phyloP scores from a whole-genome alignment of 2,888 invertebrate genomes.

The Eupithecia dodoneata region DNA sequence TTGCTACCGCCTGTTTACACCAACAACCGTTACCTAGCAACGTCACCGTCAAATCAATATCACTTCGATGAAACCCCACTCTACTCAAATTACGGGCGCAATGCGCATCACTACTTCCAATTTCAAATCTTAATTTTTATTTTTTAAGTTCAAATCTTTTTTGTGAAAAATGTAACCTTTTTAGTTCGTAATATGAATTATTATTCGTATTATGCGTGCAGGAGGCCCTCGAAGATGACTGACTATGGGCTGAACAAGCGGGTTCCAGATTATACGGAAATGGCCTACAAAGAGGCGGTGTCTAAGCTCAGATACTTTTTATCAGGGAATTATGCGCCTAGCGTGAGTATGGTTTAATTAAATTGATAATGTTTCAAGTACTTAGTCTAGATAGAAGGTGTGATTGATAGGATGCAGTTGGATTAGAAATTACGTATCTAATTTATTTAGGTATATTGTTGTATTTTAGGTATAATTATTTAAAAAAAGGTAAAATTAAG shows the following conservation, averaged over 20 bases:
- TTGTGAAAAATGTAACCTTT: slow-evolving; percentile 50
- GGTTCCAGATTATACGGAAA: slow-evolving; percentile 91
- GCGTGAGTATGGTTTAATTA: slow-evolving; percentile 65
- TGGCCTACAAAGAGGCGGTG: slow-evolving; percentile 93
- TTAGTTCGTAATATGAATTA: slow-evolving; percentile 42
- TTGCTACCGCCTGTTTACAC: slow-evolving; percentile 61
- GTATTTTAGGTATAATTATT: too few species aligned
- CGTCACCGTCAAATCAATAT: slow-evolving; percentile 71
- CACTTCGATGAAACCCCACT: slow-evolving; percentile 46
- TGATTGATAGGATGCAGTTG: neutral
- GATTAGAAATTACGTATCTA: neutral
- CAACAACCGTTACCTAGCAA: slow-evolving; percentile 68
- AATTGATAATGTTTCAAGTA: slow-evolving; percentile 16
- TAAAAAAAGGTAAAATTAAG: too few species aligned
- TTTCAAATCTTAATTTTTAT: slow-evolving; percentile 54
- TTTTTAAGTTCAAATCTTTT: slow-evolving; percentile 50
- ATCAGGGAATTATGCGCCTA: slow-evolving; percentile 89
- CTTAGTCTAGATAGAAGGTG: neutral
- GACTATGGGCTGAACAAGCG: slow-evolving; percentile 81
- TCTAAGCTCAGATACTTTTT: slow-evolving; percentile 90
- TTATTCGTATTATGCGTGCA: slow-evolving; percentile 67
- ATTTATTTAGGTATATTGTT: too few species aligned
- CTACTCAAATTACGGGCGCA: slow-evolving; percentile 61
- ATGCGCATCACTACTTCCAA: slow-evolving; percentile 67
- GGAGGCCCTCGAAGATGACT: slow-evolving; percentile 76